These are phyloP conservation scores for Cotesia glomerata DNA, from an alignment of 1,140 invertebrate genomes.

Conservation along the genomic window DNA sequence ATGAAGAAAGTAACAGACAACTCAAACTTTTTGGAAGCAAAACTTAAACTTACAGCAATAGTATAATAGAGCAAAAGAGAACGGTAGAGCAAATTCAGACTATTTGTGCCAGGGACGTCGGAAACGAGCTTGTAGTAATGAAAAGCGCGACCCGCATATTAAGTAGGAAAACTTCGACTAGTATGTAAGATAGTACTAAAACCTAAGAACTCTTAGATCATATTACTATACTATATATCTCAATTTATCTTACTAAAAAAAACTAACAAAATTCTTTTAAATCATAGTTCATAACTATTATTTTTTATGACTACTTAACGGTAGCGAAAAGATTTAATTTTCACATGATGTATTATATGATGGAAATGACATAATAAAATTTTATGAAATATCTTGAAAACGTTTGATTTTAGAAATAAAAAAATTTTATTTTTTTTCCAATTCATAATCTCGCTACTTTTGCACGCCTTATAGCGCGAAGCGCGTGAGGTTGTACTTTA, in stretches of 20 bases:
- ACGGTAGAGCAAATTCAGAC: conserved; percentile 60
- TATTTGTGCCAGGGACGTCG: conserved; percentile 55
- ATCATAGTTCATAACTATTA: not conserved
- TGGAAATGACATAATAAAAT: too few relatives aligned
- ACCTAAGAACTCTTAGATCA: not conserved
- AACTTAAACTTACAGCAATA: conserved; percentile 21
- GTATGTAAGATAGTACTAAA: conserved; percentile 38
- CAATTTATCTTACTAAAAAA: not conserved
- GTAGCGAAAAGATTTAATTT: too few relatives aligned
- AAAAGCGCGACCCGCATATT: conserved; percentile 65
- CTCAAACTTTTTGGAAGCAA: conserved; percentile 17
- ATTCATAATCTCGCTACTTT: too few relatives aligned
- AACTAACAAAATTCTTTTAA: not conserved
- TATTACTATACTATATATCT: not conserved
- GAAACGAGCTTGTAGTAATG: conserved; percentile 62
- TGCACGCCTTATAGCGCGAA: too few relatives aligned
- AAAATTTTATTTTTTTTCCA: too few relatives aligned
- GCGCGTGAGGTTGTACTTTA: too few relatives aligned
- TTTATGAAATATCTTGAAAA: too few relatives aligned
- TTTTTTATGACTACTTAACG: too few relatives aligned
- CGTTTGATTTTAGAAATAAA: too few relatives aligned
- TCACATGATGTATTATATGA: too few relatives aligned
- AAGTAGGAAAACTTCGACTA: conserved; percentile 60
- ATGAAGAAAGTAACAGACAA: not conserved
- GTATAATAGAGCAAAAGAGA: conserved; percentile 30